phyloP scores from a whole-genome alignment of 2,888 invertebrate genomes.

The Agrotis ipsilon region DNA sequence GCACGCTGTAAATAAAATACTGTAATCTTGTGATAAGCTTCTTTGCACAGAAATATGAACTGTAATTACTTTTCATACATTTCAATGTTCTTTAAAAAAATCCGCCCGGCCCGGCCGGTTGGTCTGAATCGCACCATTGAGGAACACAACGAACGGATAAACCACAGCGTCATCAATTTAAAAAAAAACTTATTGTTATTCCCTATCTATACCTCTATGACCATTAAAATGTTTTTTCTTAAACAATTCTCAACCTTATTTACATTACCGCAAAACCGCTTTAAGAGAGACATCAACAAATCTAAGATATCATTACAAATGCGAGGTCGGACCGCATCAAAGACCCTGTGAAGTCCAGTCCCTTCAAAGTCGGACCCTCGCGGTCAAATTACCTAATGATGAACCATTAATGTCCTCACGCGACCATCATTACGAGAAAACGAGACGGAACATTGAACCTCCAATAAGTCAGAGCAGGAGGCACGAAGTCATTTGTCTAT shows the following conservation, averaged over 20 bases:
- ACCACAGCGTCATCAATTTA: too few relatives aligned
- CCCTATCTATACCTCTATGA: neutral
- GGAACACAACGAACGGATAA: too few relatives aligned
- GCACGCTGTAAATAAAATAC: too few relatives aligned
- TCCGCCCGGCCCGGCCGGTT: too few relatives aligned
- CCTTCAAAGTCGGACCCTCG: slow-evolving; percentile 59
- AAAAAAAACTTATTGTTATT: neutral
- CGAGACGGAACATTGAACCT: slow-evolving; percentile 37
- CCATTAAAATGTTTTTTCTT: neutral
- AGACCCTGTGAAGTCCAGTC: slow-evolving; percentile 39
- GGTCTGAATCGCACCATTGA: too few relatives aligned
- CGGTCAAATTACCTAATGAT: slow-evolving; percentile 77
- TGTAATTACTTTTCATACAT: too few relatives aligned
- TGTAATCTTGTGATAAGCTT: too few relatives aligned
- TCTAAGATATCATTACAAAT: slow-evolving; percentile 59
- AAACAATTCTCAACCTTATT: slow-evolving; percentile 45
- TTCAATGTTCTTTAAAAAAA: too few relatives aligned
- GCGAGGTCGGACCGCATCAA: slow-evolving; percentile 57
- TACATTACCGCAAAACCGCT: slow-evolving; percentile 50
- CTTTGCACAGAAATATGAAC: too few relatives aligned
- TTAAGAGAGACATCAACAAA: slow-evolving; percentile 44
- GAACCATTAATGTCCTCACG: slow-evolving; percentile 67
- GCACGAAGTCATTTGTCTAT: slow-evolving; percentile 51
- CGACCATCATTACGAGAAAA: slow-evolving; percentile 65
- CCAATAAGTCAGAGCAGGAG: slow-evolving; percentile 39